These are phyloP conservation scores for Psittacula derbiana DNA, from an alignment of 2,797 vertebrate species.

Conservation along the genomic window DNA sequence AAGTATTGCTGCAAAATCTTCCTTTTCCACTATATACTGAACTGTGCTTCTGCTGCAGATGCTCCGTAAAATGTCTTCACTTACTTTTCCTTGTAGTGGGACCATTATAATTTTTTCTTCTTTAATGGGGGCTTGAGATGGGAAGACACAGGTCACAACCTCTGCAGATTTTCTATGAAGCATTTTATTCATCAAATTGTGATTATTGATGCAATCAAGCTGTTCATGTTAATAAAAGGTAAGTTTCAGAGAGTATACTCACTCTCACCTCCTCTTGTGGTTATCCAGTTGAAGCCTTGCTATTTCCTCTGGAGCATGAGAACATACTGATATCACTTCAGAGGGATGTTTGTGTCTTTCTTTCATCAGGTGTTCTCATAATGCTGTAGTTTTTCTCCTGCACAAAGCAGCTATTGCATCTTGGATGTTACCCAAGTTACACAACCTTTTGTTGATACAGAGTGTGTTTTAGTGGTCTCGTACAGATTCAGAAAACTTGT, in stretches of 20 bases:
- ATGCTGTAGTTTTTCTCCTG: not conserved
- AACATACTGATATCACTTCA: not conserved
- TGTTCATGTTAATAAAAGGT: not conserved
- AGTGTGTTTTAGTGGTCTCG: not conserved
- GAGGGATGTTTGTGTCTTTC: not conserved
- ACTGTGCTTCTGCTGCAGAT: not conserved
- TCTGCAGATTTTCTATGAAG: not conserved
- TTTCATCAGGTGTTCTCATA: not conserved
- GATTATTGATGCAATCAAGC: not conserved
- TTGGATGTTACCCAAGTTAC: fast-evolving
- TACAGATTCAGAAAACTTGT: fast-evolving
- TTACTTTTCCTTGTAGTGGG: not conserved
- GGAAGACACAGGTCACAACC: not conserved
- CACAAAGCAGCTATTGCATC: not conserved
- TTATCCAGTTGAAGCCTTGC: not conserved
- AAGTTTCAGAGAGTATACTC: not conserved
- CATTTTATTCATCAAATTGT: not conserved
- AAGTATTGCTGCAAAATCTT: not conserved
- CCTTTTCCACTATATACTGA: not conserved
- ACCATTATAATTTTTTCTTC: not conserved
- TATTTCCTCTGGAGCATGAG: not conserved
- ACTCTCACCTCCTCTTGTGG: not conserved
- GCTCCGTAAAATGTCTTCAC: not conserved
- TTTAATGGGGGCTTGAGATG: not conserved
- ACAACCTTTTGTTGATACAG: not conserved